Evolutionary conservation across 1,140 invertebrate genomes (phyloP).

Genomic region (Bombus vancouverensis): DNA sequence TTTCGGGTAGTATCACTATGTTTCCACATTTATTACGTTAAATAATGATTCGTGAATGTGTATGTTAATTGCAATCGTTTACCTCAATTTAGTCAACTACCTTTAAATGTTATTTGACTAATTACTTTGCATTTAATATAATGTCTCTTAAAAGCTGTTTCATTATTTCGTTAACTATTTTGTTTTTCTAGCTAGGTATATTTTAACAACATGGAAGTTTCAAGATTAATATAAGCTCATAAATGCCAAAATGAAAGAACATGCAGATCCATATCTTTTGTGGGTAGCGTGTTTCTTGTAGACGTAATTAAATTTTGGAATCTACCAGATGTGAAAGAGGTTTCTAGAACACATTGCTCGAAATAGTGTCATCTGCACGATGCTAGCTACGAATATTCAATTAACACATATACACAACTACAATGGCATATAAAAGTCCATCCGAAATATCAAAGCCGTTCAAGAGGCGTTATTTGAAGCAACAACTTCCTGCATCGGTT

Average conservation of each 20-base stretch:
- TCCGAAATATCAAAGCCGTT: background rate
- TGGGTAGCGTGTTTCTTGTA: background rate
- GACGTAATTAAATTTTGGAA: conserved; percentile 1
- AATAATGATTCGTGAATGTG: background rate
- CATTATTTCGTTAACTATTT: background rate
- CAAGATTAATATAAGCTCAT: background rate
- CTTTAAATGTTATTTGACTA: background rate
- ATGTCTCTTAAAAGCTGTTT: background rate
- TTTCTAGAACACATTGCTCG: background rate
- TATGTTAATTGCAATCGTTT: background rate
- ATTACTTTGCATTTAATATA: background rate
- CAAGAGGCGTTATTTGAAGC: background rate
- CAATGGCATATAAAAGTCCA: background rate
- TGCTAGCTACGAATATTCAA: conserved; percentile 8
- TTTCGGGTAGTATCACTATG: background rate
- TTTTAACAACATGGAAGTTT: background rate
- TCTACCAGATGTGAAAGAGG: background rate
- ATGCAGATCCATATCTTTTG: background rate
- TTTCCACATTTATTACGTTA: too few relatives aligned
- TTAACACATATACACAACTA: conserved; percentile 2
- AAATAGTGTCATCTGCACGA: conserved; percentile 7
- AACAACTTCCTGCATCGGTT: background rate
- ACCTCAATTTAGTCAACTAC: background rate
- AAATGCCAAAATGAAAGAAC: background rate
- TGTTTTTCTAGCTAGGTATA: background rate